Percentiles rank a stretch among this genome's conserved stretches.
Evolutionary conservation across 2,113 vertebrate species (phyloP).

Genomic region (Hemibagrus wyckioides): DNA sequence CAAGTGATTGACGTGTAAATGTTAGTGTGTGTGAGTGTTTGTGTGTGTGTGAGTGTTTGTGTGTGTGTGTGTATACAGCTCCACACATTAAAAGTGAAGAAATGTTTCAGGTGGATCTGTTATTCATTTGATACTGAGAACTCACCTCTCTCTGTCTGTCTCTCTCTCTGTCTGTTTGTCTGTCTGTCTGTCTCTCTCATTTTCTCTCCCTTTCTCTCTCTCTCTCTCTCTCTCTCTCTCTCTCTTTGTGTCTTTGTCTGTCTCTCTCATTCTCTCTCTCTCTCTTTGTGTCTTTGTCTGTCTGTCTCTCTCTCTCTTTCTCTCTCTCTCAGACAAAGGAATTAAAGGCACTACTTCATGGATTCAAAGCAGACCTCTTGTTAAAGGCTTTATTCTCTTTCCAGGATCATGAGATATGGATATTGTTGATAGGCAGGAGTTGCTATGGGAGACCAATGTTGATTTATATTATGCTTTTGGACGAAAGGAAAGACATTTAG

Average conservation of each 20-base stretch:
- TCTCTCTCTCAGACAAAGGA: not conserved
- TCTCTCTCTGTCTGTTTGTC: not conserved
- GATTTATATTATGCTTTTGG: conserved; percentile 68
- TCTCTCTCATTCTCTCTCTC: not conserved
- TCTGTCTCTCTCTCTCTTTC: not conserved
- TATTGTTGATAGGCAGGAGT: conserved; percentile 74
- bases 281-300: not conserved
- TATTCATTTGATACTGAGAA: conserved; percentile 27
- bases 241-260: too few relatives aligned
- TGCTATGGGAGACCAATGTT: conserved; percentile 71
- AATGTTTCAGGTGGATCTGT: not conserved
- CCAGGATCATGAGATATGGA: conserved; percentile 67
- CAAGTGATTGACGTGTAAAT: conserved; percentile 8
- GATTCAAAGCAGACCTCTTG: conserved; percentile 71
- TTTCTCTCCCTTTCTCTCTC: not conserved
- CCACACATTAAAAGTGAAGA: not conserved
- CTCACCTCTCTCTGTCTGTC: not conserved
- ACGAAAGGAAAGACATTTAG: conserved; percentile 29
- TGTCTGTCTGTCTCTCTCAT: not conserved
- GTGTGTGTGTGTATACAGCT: conserved; percentile 5
- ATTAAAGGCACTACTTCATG: conserved; percentile 63
- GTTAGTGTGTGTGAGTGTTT: not conserved
- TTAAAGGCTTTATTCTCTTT: conserved; percentile 75
- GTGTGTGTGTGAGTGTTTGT: too few relatives aligned
- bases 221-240: not conserved